These are phyloP conservation scores for Microchirus variegatus DNA, from an alignment of 2,797 vertebrate genomes.

Conservation along the genomic window DNA sequence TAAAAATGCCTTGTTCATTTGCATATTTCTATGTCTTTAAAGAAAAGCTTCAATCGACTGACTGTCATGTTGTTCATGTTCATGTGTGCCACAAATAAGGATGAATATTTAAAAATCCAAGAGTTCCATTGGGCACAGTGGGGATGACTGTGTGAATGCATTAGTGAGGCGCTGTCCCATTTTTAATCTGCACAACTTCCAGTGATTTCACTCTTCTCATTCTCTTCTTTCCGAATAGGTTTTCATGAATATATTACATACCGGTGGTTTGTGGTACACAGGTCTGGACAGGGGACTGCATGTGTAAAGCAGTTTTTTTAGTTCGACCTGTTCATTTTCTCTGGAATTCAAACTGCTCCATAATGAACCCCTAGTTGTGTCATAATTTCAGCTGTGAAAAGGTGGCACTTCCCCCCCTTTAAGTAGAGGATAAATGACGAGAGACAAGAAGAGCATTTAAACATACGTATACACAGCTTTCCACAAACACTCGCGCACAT, in stretches of 20 bases:
- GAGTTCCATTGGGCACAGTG: not conserved
- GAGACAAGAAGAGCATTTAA: slow-evolving; percentile 6
- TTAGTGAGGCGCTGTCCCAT: slow-evolving; percentile 22
- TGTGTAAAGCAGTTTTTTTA: slow-evolving; percentile 50
- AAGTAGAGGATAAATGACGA: slow-evolving; percentile 35
- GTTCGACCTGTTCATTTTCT: slow-evolving; percentile 43
- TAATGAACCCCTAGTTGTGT: slow-evolving; percentile 38
- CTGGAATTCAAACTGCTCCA: slow-evolving; percentile 12
- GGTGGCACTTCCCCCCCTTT: slow-evolving; percentile 27
- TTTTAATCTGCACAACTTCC: slow-evolving; percentile 26
- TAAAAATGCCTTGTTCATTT: too few relatives aligned
- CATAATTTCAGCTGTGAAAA: slow-evolving; percentile 36
- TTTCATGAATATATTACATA: slow-evolving; percentile 48
- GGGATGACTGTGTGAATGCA: slow-evolving; percentile 30
- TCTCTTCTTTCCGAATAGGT: slow-evolving; percentile 18
- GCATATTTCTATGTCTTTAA: too few relatives aligned
- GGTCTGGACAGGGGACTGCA: slow-evolving; percentile 9
- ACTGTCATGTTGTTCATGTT: too few relatives aligned
- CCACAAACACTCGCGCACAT: slow-evolving; percentile 30
- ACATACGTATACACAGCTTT: slow-evolving; percentile 20
- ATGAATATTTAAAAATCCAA: not conserved
- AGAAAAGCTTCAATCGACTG: too few relatives aligned
- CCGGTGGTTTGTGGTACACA: slow-evolving; percentile 45
- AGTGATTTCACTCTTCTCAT: slow-evolving; percentile 21
- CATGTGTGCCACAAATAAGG: slow-evolving; percentile 9